Conservation (phyloP, 1,140 invertebrate genomes). For the Nasonia vitripennis region DNA sequence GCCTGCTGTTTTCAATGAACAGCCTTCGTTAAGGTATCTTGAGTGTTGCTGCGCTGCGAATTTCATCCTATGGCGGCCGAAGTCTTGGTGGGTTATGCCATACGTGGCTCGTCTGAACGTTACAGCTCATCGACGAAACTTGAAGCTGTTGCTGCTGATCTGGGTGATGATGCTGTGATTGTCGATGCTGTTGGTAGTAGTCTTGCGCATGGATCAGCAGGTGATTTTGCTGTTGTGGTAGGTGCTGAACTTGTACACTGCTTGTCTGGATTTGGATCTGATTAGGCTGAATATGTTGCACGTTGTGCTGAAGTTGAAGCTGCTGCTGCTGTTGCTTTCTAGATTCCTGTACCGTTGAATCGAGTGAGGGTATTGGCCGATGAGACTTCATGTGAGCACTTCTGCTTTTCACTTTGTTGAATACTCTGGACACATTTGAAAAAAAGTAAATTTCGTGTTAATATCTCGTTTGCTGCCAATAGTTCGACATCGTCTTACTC, state of each 20-base stretch:
- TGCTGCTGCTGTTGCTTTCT: constrained; percentile 62
- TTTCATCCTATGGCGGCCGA: constrained; percentile 72
- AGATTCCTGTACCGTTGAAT: constrained; percentile 74
- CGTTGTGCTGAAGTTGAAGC: constrained; percentile 53
- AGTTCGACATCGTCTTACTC: background rate
- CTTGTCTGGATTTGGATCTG: constrained; percentile 58
- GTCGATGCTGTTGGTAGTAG: constrained; percentile 62
- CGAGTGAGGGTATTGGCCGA: constrained; percentile 78
- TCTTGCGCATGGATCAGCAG: constrained; percentile 45
- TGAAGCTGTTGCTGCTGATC: constrained; percentile 48
- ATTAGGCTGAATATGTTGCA: constrained; percentile 47
- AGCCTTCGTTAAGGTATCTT: constrained; percentile 75
- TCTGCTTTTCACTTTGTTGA: constrained; percentile 97
- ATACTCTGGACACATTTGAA: constrained; percentile 86
- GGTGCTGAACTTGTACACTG: constrained; percentile 51
- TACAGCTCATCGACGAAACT: constrained; percentile 17
- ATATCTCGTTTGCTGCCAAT: background rate
- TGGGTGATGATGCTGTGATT: constrained; percentile 61
- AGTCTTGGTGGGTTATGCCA: constrained; percentile 72
- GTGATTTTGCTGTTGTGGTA: constrained; percentile 43
- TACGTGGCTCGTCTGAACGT: constrained; percentile 28
- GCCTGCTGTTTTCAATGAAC: constrained; percentile 53
- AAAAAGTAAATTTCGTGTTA: constrained; percentile 46
- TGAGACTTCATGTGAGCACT: constrained; percentile 99
- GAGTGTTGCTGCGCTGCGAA: constrained; percentile 64